Evolutionary conservation across 2,888 invertebrate species (phyloP).

Genomic region (Ophion obscuratus): DNA sequence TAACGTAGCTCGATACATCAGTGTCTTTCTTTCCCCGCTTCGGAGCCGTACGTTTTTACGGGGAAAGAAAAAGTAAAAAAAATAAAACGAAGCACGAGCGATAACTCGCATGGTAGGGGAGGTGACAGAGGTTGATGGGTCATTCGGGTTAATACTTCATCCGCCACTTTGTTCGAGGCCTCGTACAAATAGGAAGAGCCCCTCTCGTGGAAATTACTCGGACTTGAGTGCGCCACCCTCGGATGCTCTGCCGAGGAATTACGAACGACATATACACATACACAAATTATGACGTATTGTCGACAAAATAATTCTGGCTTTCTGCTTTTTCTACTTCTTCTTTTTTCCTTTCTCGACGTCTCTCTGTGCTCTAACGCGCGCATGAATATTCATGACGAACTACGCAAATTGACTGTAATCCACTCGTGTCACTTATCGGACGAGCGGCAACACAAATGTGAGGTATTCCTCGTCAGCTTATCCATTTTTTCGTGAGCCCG

Average conservation of each 20-base stretch:
- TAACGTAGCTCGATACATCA: constrained; percentile 56
- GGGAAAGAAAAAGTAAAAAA: constrained; percentile 7
- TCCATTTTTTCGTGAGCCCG: background rate
- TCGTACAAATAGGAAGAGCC: constrained; percentile 34
- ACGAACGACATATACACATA: constrained; percentile 43
- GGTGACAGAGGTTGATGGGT: constrained; percentile 47
- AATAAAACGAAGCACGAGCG: constrained; percentile 8
- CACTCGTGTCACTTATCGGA: constrained; percentile 27
- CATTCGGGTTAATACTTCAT: constrained; percentile 51
- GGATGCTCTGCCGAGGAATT: constrained; percentile 37
- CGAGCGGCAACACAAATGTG: background rate
- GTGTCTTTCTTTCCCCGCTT: constrained; percentile 25
- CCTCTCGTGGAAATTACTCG: constrained; percentile 30
- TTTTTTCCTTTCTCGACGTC: constrained; percentile 6
- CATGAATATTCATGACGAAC: constrained; percentile 52
- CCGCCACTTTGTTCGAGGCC: constrained; percentile 37
- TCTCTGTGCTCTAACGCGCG: constrained; percentile 26
- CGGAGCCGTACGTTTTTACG: constrained; percentile 1
- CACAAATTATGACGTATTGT: constrained; percentile 55
- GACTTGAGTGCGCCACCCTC: constrained; percentile 39
- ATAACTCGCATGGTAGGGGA: background rate
- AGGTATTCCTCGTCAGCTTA: background rate
- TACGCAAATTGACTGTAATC: constrained; percentile 58
- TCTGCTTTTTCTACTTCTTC: constrained; percentile 7
- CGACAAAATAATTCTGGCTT: constrained; percentile 13